Evolutionary conservation across 2,888 invertebrate genomes (phyloP).

Genomic region (Ormyrus nitidulus): DNA sequence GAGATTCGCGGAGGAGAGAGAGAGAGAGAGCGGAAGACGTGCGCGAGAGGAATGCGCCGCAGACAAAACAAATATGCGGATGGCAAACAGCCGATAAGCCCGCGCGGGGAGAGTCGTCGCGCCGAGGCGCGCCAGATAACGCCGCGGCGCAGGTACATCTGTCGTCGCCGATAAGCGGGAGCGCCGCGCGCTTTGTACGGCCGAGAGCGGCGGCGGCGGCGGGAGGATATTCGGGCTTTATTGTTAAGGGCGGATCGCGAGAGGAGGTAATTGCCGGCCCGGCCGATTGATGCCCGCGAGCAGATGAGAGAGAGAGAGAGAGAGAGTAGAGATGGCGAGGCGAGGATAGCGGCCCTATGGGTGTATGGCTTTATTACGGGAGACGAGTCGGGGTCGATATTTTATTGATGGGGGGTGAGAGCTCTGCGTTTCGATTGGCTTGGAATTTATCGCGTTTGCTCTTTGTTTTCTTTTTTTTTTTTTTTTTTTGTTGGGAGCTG

Average conservation of each 20-base stretch:
- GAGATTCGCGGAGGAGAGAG: background rate
- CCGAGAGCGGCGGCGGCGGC: conserved; percentile 1
- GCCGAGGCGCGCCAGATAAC: conserved; percentile 24
- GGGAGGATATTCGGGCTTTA: conserved; percentile 29
- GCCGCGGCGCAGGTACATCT: background rate
- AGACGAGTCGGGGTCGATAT: no score
- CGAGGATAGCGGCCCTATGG: no score
- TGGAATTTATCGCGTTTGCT: no score
- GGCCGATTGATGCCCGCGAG: background rate
- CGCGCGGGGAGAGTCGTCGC: no score
- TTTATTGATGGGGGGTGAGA: no score
- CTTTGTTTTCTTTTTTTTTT: no score
- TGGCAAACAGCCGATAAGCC: conserved; percentile 31
- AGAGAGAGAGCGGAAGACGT: background rate
- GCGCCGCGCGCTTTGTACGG: no score
- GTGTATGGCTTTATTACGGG: no score
- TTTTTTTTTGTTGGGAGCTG: no score
- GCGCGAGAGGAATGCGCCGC: background rate
- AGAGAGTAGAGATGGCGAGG: no score
- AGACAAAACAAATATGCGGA: conserved; percentile 42
- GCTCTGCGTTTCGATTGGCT: no score
- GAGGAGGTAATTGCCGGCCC: conserved; percentile 6
- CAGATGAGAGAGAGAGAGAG: background rate
- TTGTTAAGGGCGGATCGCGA: conserved; percentile 13
- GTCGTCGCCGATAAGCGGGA: no score